These are phyloP conservation scores for Cerceris ruficornis DNA, from an alignment of 2,888 invertebrate species.

Conservation along the genomic window DNA sequence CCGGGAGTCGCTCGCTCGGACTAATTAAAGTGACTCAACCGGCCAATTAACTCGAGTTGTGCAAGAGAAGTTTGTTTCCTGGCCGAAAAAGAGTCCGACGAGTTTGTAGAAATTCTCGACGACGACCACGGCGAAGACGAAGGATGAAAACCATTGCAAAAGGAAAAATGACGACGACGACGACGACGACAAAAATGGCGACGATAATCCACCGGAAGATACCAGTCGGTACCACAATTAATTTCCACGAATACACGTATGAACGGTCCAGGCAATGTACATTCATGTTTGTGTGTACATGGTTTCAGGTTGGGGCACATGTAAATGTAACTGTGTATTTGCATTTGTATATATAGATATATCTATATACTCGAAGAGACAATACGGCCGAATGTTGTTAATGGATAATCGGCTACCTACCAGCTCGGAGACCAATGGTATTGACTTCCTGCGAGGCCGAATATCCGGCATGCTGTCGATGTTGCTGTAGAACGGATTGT, in stretches of 20 bases:
- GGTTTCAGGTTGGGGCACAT: slow-evolving; percentile 26
- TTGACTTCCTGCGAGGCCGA: slow-evolving; percentile 97
- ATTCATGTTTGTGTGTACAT: slow-evolving; percentile 44
- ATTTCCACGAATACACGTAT: slow-evolving; percentile 64
- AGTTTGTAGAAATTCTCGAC: background rate
- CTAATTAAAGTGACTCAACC: slow-evolving; percentile 7
- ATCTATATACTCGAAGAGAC: slow-evolving; percentile 34
- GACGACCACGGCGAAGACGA: slow-evolving; percentile 45
- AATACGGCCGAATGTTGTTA: slow-evolving; percentile 32
- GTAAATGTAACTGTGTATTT: background rate
- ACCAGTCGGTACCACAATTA: slow-evolving; percentile 64
- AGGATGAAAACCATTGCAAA: slow-evolving; percentile 38
- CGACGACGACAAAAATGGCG: slow-evolving; percentile 47
- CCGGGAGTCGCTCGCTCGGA: background rate
- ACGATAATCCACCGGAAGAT: slow-evolving; percentile 17
- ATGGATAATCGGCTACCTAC: slow-evolving; percentile 86
- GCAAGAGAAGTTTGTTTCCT: background rate
- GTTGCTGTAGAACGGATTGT: slow-evolving; percentile 99
- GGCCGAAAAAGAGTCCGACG: background rate
- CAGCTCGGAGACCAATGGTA: slow-evolving; percentile 99
- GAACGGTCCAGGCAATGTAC: slow-evolving; percentile 72
- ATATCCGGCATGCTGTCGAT: slow-evolving; percentile 99
- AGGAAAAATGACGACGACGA: slow-evolving; percentile 55
- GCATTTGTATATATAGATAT: slow-evolving; percentile 46
- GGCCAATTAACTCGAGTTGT: slow-evolving; percentile 9